phyloP scores from a whole-genome alignment of 2,888 invertebrate genomes.

The Cenopis cana region DNA sequence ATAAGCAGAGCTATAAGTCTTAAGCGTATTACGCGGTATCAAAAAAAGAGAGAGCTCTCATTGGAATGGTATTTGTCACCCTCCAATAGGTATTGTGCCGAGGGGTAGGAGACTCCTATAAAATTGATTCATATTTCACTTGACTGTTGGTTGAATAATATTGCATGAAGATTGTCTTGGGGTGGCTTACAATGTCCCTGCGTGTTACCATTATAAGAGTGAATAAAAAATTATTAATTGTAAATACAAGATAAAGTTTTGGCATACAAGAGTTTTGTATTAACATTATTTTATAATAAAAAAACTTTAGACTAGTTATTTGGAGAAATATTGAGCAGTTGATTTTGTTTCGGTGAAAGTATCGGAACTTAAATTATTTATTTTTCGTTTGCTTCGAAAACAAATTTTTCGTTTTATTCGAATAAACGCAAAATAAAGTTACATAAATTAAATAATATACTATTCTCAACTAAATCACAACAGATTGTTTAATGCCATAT shows the following conservation, averaged over 20 bases:
- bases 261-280: neutral
- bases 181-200: conserved; percentile 19
- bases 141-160: conserved; percentile 50
- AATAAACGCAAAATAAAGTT: too few relatives aligned
- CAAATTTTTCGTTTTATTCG: too few relatives aligned
- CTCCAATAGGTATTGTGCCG: conserved; percentile 28
- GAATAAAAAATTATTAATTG: conserved; percentile 8
- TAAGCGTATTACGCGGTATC: conserved; percentile 8
- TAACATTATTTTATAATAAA: too few relatives aligned
- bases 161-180: conserved; percentile 43
- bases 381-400: neutral
- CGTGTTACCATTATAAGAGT: conserved; percentile 13
- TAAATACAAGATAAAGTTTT: neutral
- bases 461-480: conserved; percentile 33
- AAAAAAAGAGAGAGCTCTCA: conserved; percentile 45
- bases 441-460: too few relatives aligned
- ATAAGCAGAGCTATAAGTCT: conserved; percentile 45
- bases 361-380: neutral
- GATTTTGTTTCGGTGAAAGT: neutral
- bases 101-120: conserved; percentile 47
- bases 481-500: conserved; percentile 33
- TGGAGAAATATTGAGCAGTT: neutral
- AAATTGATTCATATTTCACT: conserved; percentile 54
- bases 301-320: too few relatives aligned
- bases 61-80: conserved; percentile 49